These are phyloP conservation scores for Ceratosolen fusciceps DNA, from an alignment of 1,140 invertebrate genomes.

Conservation along the genomic window DNA sequence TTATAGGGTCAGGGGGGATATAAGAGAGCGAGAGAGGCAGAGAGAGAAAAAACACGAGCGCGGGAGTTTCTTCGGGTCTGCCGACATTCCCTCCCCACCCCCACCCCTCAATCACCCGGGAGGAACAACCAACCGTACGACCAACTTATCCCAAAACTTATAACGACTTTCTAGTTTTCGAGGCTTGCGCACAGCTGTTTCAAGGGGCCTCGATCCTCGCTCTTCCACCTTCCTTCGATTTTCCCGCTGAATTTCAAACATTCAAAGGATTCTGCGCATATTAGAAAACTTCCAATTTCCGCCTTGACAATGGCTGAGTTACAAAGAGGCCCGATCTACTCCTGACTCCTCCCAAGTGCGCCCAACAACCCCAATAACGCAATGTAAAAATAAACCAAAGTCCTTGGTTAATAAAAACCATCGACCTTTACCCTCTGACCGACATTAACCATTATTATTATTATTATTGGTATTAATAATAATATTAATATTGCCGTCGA, in stretches of 20 bases:
- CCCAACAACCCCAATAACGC: neutral
- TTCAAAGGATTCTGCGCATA: constrained; percentile 42
- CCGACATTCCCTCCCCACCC: constrained; percentile 3
- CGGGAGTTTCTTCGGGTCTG: neutral
- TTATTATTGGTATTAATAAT: no score
- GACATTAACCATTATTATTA: no score
- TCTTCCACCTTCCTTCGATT: constrained; percentile 36
- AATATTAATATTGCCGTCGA: no score
- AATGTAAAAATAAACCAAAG: neutral
- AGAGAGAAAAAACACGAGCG: constrained; percentile 37
- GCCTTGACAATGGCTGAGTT: constrained; percentile 14
- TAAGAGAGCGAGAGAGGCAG: no score
- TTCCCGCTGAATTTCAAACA: constrained; percentile 45
- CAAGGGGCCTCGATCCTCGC: neutral
- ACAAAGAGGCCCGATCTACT: neutral
- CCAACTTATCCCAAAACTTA: constrained; percentile 38
- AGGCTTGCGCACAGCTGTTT: neutral
- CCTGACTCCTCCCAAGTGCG: neutral
- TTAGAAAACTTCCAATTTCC: constrained; percentile 46
- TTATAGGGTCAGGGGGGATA: no score
- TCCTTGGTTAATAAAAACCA: no score
- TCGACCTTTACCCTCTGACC: no score
- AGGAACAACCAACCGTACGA: neutral
- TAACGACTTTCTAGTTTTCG: constrained; percentile 45
- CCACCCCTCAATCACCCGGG: no score